Percentiles rank a stretch among this genome's conserved stretches.
These are phyloP conservation scores for Palythoa caribaeorum DNA, from an alignment of 92 coral and sea anemone genomes.

Conservation along the genomic window DNA sequence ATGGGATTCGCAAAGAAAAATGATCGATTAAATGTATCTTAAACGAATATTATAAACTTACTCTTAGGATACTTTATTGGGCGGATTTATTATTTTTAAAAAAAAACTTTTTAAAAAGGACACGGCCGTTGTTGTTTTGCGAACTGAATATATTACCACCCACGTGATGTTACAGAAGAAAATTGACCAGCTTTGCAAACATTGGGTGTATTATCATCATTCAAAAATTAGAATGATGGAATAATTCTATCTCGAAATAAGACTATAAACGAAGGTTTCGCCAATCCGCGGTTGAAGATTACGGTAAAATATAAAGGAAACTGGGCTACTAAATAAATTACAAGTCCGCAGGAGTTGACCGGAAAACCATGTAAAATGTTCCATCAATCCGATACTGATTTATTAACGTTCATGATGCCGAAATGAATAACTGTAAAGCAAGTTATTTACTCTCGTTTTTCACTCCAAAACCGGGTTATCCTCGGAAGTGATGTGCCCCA, in stretches of 20 bases:
- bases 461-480: not conserved
- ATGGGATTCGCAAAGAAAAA: not conserved
- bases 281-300: not conserved
- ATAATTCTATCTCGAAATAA: not conserved
- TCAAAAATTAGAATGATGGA: not conserved
- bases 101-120: too few relatives aligned
- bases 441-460: not conserved
- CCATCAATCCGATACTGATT: not conserved
- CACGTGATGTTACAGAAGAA: not conserved
- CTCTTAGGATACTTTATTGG: not conserved
- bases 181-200: not conserved
- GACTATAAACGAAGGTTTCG: not conserved
- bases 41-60: not conserved
- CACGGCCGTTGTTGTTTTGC: not conserved
- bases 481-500: not conserved
- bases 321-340: not conserved
- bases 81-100: not conserved
- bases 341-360: not conserved
- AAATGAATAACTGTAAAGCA: not conserved
- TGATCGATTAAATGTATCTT: too few relatives aligned
- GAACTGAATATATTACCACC: not conserved
- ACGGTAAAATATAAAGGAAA: not conserved
- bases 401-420: not conserved
- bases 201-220: not conserved
- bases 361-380: not conserved